Evolutionary conservation across 2,888 invertebrate species (phyloP).

Genomic region (Petrolisthes manimaculis): DNA sequence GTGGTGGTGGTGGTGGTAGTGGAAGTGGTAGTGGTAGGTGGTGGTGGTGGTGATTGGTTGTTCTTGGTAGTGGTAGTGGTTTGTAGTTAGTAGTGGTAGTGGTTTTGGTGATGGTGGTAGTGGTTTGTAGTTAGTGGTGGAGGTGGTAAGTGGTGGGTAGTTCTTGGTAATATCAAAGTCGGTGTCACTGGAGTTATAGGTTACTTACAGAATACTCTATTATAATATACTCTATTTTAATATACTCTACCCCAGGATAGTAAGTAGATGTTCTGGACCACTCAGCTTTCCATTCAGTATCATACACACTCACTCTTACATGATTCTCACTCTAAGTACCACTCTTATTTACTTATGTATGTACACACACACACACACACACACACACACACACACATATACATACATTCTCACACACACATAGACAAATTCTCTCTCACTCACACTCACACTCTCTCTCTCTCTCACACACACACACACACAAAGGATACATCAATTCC

Average conservation of each 20-base stretch:
- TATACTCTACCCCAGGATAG: background rate
- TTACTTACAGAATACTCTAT: no score
- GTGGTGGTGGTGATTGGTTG: background rate
- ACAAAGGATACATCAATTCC: background rate
- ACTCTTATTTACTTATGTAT: conserved; percentile 1
- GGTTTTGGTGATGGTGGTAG: background rate
- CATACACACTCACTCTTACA: background rate
- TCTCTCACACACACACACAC: conserved; percentile 2
- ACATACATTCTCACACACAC: conserved; percentile 21
- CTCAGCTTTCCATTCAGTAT: background rate
- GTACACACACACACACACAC: conserved; percentile 24
- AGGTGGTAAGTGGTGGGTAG: background rate
- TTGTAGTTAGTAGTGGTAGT: background rate
- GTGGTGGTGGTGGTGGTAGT: background rate
- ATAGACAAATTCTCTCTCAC: background rate
- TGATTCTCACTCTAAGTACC: background rate
- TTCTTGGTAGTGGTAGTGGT: no score
- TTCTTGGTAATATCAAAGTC: background rate
- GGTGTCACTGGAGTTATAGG: background rate
- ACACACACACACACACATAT: conserved; percentile 32
- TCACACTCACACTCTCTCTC: background rate
- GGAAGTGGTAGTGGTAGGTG: background rate
- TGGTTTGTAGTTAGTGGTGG: background rate
- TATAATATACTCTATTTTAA: background rate
- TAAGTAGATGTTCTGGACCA: background rate